These are phyloP conservation scores for Pseudochirops corinnae DNA, from an alignment of 2,797 vertebrate genomes.

Conservation along the genomic window DNA sequence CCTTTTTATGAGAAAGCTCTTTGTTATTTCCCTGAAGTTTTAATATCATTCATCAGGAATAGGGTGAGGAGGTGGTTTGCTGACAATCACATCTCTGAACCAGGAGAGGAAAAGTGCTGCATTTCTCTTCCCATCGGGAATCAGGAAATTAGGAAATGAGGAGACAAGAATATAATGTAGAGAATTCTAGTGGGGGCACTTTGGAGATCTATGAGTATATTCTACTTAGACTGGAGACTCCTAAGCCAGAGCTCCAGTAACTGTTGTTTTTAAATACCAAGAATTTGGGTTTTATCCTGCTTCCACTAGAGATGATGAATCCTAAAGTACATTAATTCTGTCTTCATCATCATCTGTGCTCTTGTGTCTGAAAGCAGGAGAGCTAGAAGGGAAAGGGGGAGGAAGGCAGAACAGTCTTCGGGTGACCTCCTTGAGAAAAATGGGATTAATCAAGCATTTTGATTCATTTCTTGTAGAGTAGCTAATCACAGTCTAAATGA, in stretches of 20 bases:
- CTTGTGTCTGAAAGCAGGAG: not conserved
- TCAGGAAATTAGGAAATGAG: not conserved
- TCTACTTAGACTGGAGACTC: not conserved
- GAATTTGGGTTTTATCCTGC: not conserved
- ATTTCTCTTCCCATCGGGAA: not conserved
- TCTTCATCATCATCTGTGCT: not conserved
- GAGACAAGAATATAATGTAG: not conserved
- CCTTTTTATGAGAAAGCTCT: not conserved
- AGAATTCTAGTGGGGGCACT: not conserved
- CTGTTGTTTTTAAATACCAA: not conserved
- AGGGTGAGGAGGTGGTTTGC: not conserved
- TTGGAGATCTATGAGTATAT: not conserved
- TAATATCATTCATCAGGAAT: not conserved
- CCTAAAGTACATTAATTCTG: not conserved
- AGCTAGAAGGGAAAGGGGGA: not conserved
- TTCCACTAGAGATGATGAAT: not conserved
- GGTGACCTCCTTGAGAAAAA: slow-evolving; percentile 31
- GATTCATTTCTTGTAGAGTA: not conserved
- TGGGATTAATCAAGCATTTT: slow-evolving; percentile 13
- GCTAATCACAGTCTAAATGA: not conserved
- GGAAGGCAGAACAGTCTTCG: not conserved
- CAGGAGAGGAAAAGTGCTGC: not conserved
- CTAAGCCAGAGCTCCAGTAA: not conserved
- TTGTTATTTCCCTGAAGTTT: not conserved
- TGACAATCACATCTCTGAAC: not conserved